phyloP scores from a whole-genome alignment of 2,888 invertebrate genomes.

The Plebejus anna region DNA sequence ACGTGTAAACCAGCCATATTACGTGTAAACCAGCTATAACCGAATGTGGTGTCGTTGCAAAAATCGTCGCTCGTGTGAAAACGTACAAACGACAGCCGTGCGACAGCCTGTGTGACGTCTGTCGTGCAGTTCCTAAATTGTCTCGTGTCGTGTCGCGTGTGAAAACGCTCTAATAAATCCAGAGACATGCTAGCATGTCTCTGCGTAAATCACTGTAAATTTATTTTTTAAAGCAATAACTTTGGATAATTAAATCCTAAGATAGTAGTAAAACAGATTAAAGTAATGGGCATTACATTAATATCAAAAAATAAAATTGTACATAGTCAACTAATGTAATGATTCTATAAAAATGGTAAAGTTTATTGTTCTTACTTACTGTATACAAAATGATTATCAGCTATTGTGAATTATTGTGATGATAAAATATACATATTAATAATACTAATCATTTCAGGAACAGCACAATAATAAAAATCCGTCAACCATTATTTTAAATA shows the following conservation, averaged over 20 bases:
- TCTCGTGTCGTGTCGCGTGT: no score
- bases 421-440: not conserved
- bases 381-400: not conserved
- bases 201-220: not conserved
- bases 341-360: conserved; percentile 4
- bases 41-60: no score
- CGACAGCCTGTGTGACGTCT: no score
- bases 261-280: not conserved
- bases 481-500: conserved; percentile 51
- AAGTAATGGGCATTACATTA: not conserved
- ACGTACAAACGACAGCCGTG: no score
- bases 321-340: not conserved
- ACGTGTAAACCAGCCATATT: no score
- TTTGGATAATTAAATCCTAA: not conserved
- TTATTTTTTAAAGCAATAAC: not conserved
- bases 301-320: not conserved
- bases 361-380: not conserved
- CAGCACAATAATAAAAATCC: conserved; percentile 48
- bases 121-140: no score
- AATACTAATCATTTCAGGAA: conserved; percentile 43
- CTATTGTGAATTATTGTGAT: not conserved
- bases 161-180: no score
- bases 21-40: no score
- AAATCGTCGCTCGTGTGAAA: no score
- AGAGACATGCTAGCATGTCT: no score